phyloP scores from a whole-genome alignment of 64 coral and sea anemone species.

The Pocillopora damicornis region DNA sequence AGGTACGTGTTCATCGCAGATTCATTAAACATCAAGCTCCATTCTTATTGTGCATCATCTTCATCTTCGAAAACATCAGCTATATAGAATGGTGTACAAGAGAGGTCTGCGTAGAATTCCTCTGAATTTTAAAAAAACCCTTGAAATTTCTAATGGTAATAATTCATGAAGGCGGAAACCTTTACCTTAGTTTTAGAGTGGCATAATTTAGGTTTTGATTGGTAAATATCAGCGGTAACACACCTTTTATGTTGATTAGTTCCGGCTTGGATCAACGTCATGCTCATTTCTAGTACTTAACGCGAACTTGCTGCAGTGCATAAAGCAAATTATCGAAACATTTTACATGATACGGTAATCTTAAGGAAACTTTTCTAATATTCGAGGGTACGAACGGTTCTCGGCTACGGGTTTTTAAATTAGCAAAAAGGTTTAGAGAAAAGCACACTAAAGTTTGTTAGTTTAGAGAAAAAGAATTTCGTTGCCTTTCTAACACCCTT shows the following conservation, averaged over 20 bases:
- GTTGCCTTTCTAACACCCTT: no score
- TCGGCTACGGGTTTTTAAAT: no score
- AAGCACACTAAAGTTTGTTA: no score
- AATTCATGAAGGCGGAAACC: not conserved
- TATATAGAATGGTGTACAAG: not conserved
- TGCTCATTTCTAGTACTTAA: no score
- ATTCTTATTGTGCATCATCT: not conserved
- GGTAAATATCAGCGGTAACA: not conserved
- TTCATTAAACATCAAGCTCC: no score
- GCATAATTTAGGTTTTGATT: not conserved
- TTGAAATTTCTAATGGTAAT: constrained; percentile 5
- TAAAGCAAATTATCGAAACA: no score
- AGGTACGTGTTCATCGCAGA: not conserved
- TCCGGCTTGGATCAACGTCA: constrained; percentile 3
- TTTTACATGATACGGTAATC: no score
- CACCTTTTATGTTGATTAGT: not conserved
- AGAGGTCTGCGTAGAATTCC: not conserved
- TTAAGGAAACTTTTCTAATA: no score
- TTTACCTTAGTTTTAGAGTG: not conserved
- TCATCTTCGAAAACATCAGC: not conserved
- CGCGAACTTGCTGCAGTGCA: no score
- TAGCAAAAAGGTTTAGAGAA: no score
- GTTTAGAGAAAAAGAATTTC: no score
- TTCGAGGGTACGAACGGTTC: no score
- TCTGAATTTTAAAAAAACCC: not conserved